phyloP scores from a whole-genome alignment of 2,797 vertebrate species.

The Selene dorsalis region DNA sequence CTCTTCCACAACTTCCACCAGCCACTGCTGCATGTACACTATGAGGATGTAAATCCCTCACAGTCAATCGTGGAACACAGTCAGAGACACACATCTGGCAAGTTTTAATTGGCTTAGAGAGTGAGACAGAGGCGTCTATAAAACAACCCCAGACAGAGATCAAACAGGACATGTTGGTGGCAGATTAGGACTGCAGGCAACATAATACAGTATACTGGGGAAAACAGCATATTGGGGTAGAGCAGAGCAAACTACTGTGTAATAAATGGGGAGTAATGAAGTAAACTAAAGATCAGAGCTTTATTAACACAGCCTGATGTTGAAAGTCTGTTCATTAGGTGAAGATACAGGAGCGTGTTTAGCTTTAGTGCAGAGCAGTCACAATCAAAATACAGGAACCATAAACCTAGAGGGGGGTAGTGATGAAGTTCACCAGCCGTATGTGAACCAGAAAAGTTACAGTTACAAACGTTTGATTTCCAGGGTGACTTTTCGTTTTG shows the following conservation, averaged over 20 bases:
- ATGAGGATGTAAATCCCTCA: constrained; percentile 65
- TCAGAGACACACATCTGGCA: constrained; percentile 84
- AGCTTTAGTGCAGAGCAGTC: not conserved
- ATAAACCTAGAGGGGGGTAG: not conserved
- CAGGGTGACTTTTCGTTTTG: not conserved
- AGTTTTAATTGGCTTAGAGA: constrained; percentile 82
- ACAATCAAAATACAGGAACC: constrained; percentile 5
- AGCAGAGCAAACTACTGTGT: constrained; percentile 37
- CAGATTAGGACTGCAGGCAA: constrained; percentile 80
- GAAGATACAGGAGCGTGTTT: not conserved
- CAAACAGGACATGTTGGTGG: constrained; percentile 84
- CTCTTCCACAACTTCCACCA: constrained; percentile 23
- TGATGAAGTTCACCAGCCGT: not conserved
- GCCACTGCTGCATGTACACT: constrained; percentile 36
- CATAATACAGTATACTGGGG: constrained; percentile 56
- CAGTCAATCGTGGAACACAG: constrained; percentile 71
- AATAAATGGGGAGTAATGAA: constrained; percentile 15
- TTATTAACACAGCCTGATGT: not conserved
- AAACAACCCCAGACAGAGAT: constrained; percentile 85
- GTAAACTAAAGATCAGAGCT: constrained; percentile 26
- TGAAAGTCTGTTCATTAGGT: constrained; percentile 2
- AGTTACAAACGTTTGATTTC: not conserved
- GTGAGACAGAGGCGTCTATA: constrained; percentile 82
- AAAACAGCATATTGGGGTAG: constrained; percentile 3
- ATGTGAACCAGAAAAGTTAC: not conserved